phyloP scores from a whole-genome alignment of 37 sponge, comb jelly and placozoan species.

The Hexactinellida sp. region DNA sequence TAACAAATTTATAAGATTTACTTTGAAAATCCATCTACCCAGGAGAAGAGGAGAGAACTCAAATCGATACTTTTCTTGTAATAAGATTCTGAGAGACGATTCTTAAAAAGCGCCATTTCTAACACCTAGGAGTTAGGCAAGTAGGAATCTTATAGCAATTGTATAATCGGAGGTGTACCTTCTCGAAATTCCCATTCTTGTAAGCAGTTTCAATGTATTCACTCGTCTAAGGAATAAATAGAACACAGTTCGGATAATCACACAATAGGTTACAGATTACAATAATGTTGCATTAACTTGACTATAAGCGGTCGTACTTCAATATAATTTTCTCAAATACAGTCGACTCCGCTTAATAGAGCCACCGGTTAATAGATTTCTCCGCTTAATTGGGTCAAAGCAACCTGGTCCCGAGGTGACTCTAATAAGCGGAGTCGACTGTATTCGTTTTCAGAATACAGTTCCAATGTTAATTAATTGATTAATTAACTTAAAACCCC shows the following conservation, averaged over 20 bases:
- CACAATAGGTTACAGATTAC: too few relatives aligned
- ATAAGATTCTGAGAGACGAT: not conserved
- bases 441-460: too few relatives aligned
- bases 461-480: too few relatives aligned
- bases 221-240: constrained; percentile 30
- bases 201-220: constrained; percentile 65
- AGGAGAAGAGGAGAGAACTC: not conserved
- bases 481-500: too few relatives aligned
- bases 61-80: constrained; percentile 1
- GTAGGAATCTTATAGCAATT: not conserved
- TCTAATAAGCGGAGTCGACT: too few relatives aligned
- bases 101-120: not conserved
- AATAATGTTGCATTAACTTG: too few relatives aligned
- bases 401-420: too few relatives aligned
- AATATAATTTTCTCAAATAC: too few relatives aligned
- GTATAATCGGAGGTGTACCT: constrained; percentile 22
- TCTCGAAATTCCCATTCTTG: constrained; percentile 65
- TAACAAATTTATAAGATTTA: not conserved
- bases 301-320: too few relatives aligned
- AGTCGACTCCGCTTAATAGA: too few relatives aligned
- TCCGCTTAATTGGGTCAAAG: too few relatives aligned
- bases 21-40: not conserved
- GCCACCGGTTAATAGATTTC: too few relatives aligned
- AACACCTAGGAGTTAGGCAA: not conserved
- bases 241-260: not conserved